Conservation (phyloP, 2,113 vertebrate species). For the Platichthys stellatus region DNA sequence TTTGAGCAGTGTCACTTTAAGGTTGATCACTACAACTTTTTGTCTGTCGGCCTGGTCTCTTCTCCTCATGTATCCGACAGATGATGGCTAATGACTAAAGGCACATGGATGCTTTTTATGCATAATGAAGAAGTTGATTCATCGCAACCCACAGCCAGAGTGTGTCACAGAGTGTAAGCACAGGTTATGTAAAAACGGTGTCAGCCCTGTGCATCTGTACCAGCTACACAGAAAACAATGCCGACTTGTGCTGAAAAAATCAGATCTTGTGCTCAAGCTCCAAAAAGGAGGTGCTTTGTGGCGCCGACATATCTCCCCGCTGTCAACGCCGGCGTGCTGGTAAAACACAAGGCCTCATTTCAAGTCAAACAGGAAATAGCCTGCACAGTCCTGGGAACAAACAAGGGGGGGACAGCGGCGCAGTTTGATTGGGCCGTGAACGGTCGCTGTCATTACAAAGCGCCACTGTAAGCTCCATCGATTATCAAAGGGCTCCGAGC, state of each 20-base stretch:
- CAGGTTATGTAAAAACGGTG: slow-evolving; percentile 54
- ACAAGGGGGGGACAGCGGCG: slow-evolving; percentile 63
- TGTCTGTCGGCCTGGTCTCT: not conserved
- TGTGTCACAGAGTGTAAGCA: slow-evolving; percentile 28
- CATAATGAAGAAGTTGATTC: slow-evolving; percentile 26
- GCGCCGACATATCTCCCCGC: slow-evolving; percentile 43
- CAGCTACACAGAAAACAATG: slow-evolving; percentile 51
- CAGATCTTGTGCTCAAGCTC: slow-evolving; percentile 38
- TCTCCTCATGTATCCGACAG: slow-evolving; percentile 5
- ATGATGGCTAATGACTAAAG: slow-evolving; percentile 23
- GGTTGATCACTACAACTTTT: not conserved
- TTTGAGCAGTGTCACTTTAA: slow-evolving; percentile 3
- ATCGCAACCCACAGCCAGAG: slow-evolving; percentile 18
- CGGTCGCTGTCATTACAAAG: slow-evolving; percentile 76
- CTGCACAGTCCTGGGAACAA: slow-evolving; percentile 71
- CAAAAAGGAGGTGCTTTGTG: slow-evolving; percentile 60
- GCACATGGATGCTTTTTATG: slow-evolving; percentile 12
- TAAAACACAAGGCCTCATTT: slow-evolving; percentile 67
- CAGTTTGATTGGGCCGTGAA: slow-evolving; percentile 73
- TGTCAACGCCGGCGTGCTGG: slow-evolving; percentile 61
- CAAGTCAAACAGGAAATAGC: slow-evolving; percentile 76
- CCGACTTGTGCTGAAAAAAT: slow-evolving; percentile 43
- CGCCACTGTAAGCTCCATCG: slow-evolving; percentile 77
- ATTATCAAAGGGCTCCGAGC: slow-evolving; percentile 80
- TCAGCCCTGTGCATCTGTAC: slow-evolving; percentile 44